A percentile compares a stretch with the other conserved stretches of the same genome.
phyloP scores from a whole-genome alignment of 2,113 vertebrate species.

The Mus spicilegus region DNA sequence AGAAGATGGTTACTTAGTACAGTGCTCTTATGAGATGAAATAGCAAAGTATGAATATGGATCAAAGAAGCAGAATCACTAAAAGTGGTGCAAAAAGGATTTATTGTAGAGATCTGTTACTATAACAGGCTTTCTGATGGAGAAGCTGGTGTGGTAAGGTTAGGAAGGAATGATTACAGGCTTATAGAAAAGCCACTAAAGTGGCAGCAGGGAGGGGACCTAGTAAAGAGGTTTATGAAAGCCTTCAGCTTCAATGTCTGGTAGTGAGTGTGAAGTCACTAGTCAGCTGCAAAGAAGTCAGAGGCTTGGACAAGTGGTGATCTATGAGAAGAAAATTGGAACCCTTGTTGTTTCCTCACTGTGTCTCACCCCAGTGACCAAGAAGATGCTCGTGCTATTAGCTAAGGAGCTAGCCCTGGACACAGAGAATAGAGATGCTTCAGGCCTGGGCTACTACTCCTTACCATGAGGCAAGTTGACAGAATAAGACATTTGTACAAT shows the following conservation, averaged over 20 bases:
- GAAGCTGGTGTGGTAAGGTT: not conserved
- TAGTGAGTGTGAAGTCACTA: not conserved
- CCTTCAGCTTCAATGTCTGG: not conserved
- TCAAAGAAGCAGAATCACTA: not conserved
- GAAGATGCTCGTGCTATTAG: not conserved
- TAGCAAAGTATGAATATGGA: not conserved
- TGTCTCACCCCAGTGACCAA: not conserved
- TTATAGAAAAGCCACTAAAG: not conserved
- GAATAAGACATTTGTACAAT: not conserved
- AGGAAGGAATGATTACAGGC: not conserved
- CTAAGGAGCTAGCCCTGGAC: not conserved
- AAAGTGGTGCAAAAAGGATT: not conserved
- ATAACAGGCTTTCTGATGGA: not conserved
- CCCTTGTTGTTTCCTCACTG: not conserved
- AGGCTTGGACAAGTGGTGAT: not conserved
- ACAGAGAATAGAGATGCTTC: not conserved
- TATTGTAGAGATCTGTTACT: not conserved
- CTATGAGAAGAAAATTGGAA: not conserved
- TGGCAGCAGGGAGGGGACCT: not conserved
- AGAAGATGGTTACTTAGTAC: not conserved
- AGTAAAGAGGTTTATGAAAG: not conserved
- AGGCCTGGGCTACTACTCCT: not conserved
- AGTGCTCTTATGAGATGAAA: not conserved
- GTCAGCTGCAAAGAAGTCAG: not conserved
- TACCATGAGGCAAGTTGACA: not conserved